Evolutionary conservation across 2,113 vertebrate species (phyloP), one percentile per base, ranked within the genome.

Genomic region (Eubucco bourcierii): DNA sequence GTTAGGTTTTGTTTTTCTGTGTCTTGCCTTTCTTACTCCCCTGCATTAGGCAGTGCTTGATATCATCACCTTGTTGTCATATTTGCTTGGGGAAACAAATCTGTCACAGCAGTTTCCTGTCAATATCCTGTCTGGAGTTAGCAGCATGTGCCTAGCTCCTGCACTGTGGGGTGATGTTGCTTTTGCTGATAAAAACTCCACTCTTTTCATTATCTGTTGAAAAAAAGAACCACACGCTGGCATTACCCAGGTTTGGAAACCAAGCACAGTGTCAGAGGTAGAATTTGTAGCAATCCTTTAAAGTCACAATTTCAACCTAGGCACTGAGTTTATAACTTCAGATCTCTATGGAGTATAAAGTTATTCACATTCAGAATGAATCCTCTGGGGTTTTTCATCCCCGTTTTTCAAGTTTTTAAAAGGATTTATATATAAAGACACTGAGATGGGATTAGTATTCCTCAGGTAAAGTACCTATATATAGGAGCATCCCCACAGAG

Each of bases 31-130:
- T 29, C 63, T 80, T 17, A 4, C 73, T 95, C 59, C 44, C 33
- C 66, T 90, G 84, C 75, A 82, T 93, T 93, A 95, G 63, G 46
- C 64, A 77, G 46, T 58, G 67, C 89, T 95, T 95, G 93, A 82
- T 94, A 83, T 66, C 94, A 94, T 96, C 90, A 94, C 89, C 78
- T 88, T 96, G 90, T 95, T 97, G 94, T 95, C 87, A 21, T 88
- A 89, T 92, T 88, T 95, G 87, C 96, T 93, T 75, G 67, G 81
- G 85, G 92, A 97, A 96, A 94, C 75, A 88, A 96, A 93, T 92
- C 87, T 92, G 55, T 93, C 90, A 9, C 19, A 93, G 82, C 74
- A 60, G 93, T 81, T 93, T 82, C 76, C 87, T 65, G 46, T 90
- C 80, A 65, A 83, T 96, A 91, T 28, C 79, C 50, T 80, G 46